Evolutionary conservation across 2,888 invertebrate genomes (phyloP).

Genomic region (Phymatocera aterrima): DNA sequence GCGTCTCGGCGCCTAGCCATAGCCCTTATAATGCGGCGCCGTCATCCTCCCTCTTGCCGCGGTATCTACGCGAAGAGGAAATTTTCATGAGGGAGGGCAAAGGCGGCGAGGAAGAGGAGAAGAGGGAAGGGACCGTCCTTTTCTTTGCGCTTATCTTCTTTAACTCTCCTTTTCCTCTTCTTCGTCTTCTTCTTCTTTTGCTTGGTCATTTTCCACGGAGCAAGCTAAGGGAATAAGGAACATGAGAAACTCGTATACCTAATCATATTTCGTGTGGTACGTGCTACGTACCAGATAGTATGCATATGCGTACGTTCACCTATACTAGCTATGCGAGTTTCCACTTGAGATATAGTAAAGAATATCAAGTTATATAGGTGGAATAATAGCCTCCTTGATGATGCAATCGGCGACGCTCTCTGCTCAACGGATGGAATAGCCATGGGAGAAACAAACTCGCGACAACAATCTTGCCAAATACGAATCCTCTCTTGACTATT

Average conservation of each 20-base stretch:
- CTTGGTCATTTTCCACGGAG: neutral
- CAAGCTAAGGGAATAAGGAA: neutral
- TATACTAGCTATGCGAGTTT: neutral
- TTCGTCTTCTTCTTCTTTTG: neutral
- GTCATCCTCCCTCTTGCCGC: neutral
- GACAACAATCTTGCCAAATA: slow-evolving; percentile 12
- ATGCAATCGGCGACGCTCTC: slow-evolving; percentile 32
- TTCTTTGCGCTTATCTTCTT: neutral
- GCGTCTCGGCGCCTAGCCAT: slow-evolving; percentile 37
- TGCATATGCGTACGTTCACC: neutral
- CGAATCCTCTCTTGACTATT: neutral
- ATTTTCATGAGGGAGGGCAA: neutral
- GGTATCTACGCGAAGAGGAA: neutral
- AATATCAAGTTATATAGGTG: slow-evolving; percentile 14
- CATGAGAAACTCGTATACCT: neutral
- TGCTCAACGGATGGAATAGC: neutral
- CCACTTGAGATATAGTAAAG: slow-evolving; percentile 1
- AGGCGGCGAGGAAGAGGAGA: neutral
- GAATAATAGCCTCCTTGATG: slow-evolving; percentile 27
- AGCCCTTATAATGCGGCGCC: slow-evolving; percentile 20
- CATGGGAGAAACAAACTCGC: neutral
- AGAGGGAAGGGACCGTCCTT: neutral
- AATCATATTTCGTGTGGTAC: neutral
- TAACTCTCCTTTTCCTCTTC: neutral
- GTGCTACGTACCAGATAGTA: neutral